Conservation (phyloP, 1,140 invertebrate species). For the Callitettix versicolor region DNA sequence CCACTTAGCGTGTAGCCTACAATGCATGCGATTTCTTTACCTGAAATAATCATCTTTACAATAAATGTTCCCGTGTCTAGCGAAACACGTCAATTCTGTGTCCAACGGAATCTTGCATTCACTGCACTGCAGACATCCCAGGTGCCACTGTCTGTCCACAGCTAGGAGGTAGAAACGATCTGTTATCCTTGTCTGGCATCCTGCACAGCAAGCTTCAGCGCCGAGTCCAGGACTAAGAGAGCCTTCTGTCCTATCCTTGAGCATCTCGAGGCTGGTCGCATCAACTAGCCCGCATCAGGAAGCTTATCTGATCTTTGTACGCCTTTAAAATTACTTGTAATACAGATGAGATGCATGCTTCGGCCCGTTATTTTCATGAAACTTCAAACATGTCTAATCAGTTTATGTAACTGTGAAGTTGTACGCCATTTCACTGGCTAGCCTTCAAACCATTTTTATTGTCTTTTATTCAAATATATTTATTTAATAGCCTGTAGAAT, state of each 20-base stretch:
- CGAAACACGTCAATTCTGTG: conserved; percentile 79
- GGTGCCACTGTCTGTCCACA: conserved; percentile 83
- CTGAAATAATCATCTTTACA: conserved; percentile 93
- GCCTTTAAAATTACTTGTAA: too few species aligned
- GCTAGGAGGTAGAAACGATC: conserved; percentile 73
- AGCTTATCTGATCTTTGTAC: too few species aligned
- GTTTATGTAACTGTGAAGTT: too few species aligned
- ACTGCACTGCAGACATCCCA: conserved; percentile 72
- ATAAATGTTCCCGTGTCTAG: conserved; percentile 80
- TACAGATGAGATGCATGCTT: too few species aligned
- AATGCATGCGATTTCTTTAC: too few species aligned
- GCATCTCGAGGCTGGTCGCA: conserved; percentile 13
- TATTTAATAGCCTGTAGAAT: too few species aligned
- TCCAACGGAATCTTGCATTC: conserved; percentile 76
- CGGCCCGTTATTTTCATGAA: too few species aligned
- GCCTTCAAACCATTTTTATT: too few species aligned
- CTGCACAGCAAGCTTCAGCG: conserved; percentile 38
- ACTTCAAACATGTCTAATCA: too few species aligned
- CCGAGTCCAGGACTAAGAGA: conserved; percentile 18
- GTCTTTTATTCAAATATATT: too few species aligned
- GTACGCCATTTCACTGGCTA: too few species aligned
- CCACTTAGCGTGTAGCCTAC: too few species aligned
- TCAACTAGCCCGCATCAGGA: neutral
- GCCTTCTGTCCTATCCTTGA: conserved; percentile 25
- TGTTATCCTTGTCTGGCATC: conserved; percentile 43